Percentiles rank a stretch among this genome's conserved stretches.
phyloP scores from a whole-genome alignment of 2,888 invertebrate genomes.

The Ophion ellenae region DNA sequence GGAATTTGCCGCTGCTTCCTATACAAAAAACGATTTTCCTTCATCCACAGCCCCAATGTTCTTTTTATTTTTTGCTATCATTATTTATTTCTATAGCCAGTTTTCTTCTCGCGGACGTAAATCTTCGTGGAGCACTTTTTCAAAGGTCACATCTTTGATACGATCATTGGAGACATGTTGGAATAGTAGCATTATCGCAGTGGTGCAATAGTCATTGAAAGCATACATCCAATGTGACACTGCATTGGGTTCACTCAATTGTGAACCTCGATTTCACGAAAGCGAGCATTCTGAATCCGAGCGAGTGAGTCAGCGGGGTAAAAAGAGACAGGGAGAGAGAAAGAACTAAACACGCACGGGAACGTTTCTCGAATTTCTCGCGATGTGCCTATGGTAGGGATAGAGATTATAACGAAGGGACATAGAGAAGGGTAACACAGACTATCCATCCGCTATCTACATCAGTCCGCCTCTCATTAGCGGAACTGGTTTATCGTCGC shows the following conservation, averaged over 20 bases:
- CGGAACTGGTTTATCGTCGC: slow-evolving; percentile 72
- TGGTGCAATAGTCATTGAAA: background rate
- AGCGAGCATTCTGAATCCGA: background rate
- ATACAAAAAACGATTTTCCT: background rate
- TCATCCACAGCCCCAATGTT: background rate
- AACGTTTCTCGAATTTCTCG: slow-evolving; percentile 58
- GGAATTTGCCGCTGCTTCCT: background rate
- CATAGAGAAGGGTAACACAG: slow-evolving; percentile 58
- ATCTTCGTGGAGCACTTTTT: background rate
- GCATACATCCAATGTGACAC: slow-evolving; percentile 13
- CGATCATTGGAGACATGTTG: background rate
- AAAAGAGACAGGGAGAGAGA: slow-evolving; percentile 2
- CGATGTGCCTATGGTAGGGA: slow-evolving; percentile 28
- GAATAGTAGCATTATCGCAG: background rate
- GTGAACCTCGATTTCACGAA: slow-evolving; percentile 5
- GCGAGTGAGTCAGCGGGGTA: background rate
- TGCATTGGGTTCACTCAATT: slow-evolving; percentile 24
- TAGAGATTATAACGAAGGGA: slow-evolving; percentile 57
- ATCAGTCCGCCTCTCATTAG: slow-evolving; percentile 72
- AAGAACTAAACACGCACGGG: slow-evolving; percentile 11
- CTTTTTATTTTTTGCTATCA: background rate
- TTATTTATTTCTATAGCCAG: too few species aligned
- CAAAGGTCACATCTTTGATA: background rate
- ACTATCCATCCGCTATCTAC: slow-evolving; percentile 66
- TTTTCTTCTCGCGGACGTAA: background rate